These are phyloP conservation scores for Acanthosoma haemorrhoidale DNA, from an alignment of 2,888 invertebrate species.

Conservation along the genomic window DNA sequence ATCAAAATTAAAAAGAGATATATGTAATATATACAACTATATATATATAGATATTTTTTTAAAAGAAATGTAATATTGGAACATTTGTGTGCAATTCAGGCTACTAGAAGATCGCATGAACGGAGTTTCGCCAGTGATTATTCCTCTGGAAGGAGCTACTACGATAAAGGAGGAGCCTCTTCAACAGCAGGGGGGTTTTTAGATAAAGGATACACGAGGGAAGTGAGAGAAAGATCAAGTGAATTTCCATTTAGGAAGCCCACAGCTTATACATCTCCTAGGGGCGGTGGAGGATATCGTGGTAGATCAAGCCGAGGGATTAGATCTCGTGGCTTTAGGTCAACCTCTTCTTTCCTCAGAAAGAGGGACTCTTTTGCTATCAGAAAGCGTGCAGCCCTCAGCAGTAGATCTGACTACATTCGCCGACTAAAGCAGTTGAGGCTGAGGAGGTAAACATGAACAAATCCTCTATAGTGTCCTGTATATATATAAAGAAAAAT, in stretches of 20 bases:
- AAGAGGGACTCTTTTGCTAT: constrained; percentile 16
- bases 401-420: constrained; percentile 23
- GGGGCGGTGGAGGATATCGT: constrained; percentile 19
- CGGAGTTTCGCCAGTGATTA: constrained; percentile 35
- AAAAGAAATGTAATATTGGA: constrained; percentile 8
- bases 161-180: constrained; percentile 32
- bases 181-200: constrained; percentile 28
- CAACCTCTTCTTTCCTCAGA: constrained; percentile 26
- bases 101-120: constrained; percentile 36
- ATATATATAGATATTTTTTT: constrained; percentile 2
- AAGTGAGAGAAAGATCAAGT: constrained; percentile 32
- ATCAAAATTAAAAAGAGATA: background rate
- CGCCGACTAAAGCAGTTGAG: constrained; percentile 29
- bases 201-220: constrained; percentile 34
- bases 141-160: constrained; percentile 32
- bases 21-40: background rate
- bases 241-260: constrained; percentile 35
- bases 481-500: background rate
- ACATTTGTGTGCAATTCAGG: constrained; percentile 29
- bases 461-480: constrained; percentile 16
- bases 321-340: constrained; percentile 21
- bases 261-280: constrained; percentile 16
- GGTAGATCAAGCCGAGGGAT: constrained; percentile 14
- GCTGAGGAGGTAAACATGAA: constrained; percentile 29
- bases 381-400: constrained; percentile 3